Base-by-base conservation (phyloP, 35 echinoderm and acorn worm genomes). In the Hemicentrotus pulcherrimus region DNA sequence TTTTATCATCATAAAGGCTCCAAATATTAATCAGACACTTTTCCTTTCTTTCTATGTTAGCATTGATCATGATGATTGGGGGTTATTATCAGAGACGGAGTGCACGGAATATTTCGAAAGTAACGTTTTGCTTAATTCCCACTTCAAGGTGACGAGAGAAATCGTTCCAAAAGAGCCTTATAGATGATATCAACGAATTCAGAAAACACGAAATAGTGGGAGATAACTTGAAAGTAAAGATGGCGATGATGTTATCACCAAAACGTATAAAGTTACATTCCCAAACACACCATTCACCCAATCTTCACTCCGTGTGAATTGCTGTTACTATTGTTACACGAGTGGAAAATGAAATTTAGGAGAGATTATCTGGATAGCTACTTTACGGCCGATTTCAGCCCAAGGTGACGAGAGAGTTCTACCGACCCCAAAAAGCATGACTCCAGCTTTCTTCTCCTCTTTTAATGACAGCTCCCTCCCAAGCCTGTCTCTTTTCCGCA, bases 391-490 rank as follows among this genome's bases (percentile, higher is more conserved):
- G 65, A 78, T n/a, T 78, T 78, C 65, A 78, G 6, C 28, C 7
- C 65, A 78, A 78, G 65, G 65, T n/a, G 65, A 78, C 65, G 22
- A 78, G 0, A 78, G 19, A 78, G 65, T 78, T 78, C 65, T 78
- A 78, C 65, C 65, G 65, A 78, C 65, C 65, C 65, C 65, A 78
- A 78, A 78, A 78, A 78, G 65, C 65, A 78, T n/a, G 28, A 78
- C 65, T 78, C 6, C 28, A 78, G 65, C 28, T 78, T 6, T 19
- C 18, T 78, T 8, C 65, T 78, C 65, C 19, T 78, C 65, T 78
- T 28, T 41, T 78, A 78, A 78, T n/a, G 65, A 78, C 65, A 78
- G 65, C 65, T 78, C 65, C 65, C 65, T 78, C 65, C 22, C 65
- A 78, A 78, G 19, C 24, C 50, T 55, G 65, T 78, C 65, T 78